Base-by-base conservation (phyloP, 2,113 vertebrate genomes). In the Aplodontia rufa region DNA sequence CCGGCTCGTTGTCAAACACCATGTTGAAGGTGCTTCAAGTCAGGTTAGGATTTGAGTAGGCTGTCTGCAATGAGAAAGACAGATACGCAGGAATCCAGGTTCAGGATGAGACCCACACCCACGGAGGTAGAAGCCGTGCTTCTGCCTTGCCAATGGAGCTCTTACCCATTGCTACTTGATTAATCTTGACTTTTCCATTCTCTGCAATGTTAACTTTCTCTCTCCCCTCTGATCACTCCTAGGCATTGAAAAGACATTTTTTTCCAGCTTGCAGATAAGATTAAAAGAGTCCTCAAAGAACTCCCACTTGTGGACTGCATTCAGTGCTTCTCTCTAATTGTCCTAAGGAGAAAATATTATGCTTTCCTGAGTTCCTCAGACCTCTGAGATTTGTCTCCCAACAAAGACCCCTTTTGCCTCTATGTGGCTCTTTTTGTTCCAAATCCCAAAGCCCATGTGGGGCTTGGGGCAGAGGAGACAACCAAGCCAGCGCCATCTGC, bases 131-230 rank as follows among this genome's bases (percentile, higher is more conserved):
- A 74, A 94, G 42, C 64, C 47, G 0, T 49, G 13, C 51, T 71
- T 81, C 72, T 81, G 87, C 20, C 47, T 95, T 72, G 26, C 49
- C 55, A 87, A 30, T 42, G 62, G n/a, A 87, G 66, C 32, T 28
- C 55, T 93, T 71, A 35, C 32, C 92, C 40, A 53, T 84, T 58
- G 53, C n/a, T 1, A 35, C 58, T 49, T 79, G 40, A 94, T 83
- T 91, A 14, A 51, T 93, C 87, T 81, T 93, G 90, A 84, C 28
- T 64, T 58, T 80, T 90, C n/a, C 24, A 32, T 47, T 91, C 92
- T 87, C 13, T 10, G 51, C 89, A 90, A 42, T 1, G 22, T 45
- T 87, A 80, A n/a, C 82, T 55, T 85, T 64, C 47, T 87, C 22
- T 88, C 24, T 64, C 69, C 40, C 5, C 45, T 85, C 55, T 78